These are phyloP conservation scores for Choristoneura fumiferana DNA, from an alignment of 1,140 invertebrate genomes.

Conservation along the genomic window DNA sequence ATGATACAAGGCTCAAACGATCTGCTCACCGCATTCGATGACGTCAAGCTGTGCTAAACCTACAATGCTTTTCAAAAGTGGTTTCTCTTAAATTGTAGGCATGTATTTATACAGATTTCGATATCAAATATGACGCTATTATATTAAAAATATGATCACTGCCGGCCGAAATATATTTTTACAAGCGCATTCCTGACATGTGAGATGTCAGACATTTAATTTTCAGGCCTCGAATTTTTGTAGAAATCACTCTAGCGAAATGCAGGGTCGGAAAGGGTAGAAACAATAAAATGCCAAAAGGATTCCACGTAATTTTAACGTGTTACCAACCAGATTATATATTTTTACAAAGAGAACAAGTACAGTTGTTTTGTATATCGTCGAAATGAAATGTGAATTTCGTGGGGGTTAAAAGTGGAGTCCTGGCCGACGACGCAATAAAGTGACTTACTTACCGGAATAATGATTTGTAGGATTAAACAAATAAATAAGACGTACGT, in stretches of 20 bases:
- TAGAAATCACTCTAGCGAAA: constrained; percentile 62
- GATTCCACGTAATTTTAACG: constrained; percentile 45
- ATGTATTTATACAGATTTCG: constrained; percentile 24
- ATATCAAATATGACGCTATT: constrained; percentile 2
- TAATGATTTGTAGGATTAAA: background rate
- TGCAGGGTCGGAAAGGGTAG: constrained; percentile 49
- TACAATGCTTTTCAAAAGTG: constrained; percentile 40
- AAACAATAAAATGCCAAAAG: constrained; percentile 40
- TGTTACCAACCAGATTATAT: constrained; percentile 21
- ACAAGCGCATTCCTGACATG: constrained; percentile 48
- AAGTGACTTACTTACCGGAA: constrained; percentile 9
- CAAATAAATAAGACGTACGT: background rate
- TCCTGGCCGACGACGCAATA: constrained; percentile 1
- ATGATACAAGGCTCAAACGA: constrained; percentile 59
- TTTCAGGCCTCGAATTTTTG: constrained; percentile 28
- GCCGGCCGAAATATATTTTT: constrained; percentile 32
- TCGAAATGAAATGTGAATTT: background rate
- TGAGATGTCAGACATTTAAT: constrained; percentile 37
- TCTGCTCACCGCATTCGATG: constrained; percentile 62
- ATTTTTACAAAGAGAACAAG: background rate
- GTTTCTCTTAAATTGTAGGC: constrained; percentile 44
- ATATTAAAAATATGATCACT: background rate
- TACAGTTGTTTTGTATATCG: background rate
- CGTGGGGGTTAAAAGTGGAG: background rate
- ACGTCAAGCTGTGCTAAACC: constrained; percentile 53